Conservation (phyloP, 2,113 vertebrate genomes). For the Sander vitreus region DNA sequence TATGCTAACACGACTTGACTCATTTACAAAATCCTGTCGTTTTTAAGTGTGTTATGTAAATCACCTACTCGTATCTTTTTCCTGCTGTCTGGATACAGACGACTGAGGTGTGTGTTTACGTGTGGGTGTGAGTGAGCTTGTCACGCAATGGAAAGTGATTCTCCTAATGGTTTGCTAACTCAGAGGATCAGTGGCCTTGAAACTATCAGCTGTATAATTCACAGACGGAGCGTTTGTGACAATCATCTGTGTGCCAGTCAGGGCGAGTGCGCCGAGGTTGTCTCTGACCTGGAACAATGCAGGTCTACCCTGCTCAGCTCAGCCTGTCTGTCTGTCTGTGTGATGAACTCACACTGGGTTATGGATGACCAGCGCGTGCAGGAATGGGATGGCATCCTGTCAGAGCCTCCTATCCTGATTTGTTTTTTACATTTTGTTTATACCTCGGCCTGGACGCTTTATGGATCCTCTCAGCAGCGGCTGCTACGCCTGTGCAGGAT, state of each 20-base stretch:
- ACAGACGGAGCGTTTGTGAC: slow-evolving; percentile 59
- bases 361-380: slow-evolving; percentile 52
- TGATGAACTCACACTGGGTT: slow-evolving; percentile 56
- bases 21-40: slow-evolving; percentile 55
- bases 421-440: slow-evolving; percentile 34
- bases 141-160: slow-evolving; percentile 63
- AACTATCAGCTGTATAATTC: slow-evolving; percentile 53
- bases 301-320: slow-evolving; percentile 27
- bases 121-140: slow-evolving; percentile 53
- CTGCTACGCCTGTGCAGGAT: slow-evolving; percentile 16
- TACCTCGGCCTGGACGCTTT: slow-evolving; percentile 36
- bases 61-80: slow-evolving; percentile 45
- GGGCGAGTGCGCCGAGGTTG: slow-evolving; percentile 27
- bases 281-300: slow-evolving; percentile 68
- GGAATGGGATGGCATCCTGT: slow-evolving; percentile 45
- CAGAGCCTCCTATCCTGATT: slow-evolving; percentile 45
- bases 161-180: slow-evolving; percentile 58
- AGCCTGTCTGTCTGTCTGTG: slow-evolving; percentile 29
- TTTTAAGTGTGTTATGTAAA: slow-evolving; percentile 49
- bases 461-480: slow-evolving; percentile 24
- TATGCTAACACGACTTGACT: slow-evolving; percentile 53
- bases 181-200: slow-evolving; percentile 68
- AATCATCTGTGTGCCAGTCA: slow-evolving; percentile 59
- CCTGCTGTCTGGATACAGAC: slow-evolving; percentile 42
- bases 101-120: slow-evolving; percentile 56